phyloP scores from a whole-genome alignment of 2,113 vertebrate species.

The Hemichromis elongatus region DNA sequence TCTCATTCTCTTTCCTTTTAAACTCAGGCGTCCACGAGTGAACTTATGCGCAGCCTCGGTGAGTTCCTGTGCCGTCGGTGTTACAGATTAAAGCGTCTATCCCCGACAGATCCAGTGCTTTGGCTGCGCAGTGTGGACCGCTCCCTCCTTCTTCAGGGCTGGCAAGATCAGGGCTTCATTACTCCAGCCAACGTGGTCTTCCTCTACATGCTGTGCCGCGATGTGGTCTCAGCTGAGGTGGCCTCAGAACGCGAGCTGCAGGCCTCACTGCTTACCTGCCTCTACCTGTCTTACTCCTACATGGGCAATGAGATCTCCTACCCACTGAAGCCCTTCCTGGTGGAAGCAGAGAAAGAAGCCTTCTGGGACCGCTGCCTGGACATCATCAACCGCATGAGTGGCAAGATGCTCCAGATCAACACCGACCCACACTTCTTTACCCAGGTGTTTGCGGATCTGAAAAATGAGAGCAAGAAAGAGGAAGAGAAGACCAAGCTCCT shows the following conservation, averaged over 20 bases:
- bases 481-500: conserved; percentile 83
- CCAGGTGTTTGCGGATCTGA: conserved; percentile 76
- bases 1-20: background rate
- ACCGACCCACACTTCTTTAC: conserved; percentile 76
- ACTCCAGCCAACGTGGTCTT: conserved; percentile 77
- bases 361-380: conserved; percentile 78
- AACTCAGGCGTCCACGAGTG: conserved; percentile 71
- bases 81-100: conserved; percentile 72
- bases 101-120: conserved; percentile 69
- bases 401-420: conserved; percentile 78
- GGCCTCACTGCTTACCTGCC: conserved; percentile 75
- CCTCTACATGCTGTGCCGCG: conserved; percentile 77
- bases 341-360: conserved; percentile 72
- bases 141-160: conserved; percentile 73
- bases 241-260: conserved; percentile 73
- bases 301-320: conserved; percentile 79
- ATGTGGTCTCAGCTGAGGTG: conserved; percentile 72
- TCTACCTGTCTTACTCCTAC: conserved; percentile 77
- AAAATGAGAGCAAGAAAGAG: conserved; percentile 74
- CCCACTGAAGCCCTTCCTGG: conserved; percentile 76
- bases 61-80: conserved; percentile 77
- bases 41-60: conserved; percentile 71
- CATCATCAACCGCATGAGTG: conserved; percentile 75
- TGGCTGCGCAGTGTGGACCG: conserved; percentile 75
- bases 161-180: conserved; percentile 78